Percentiles rank a stretch among this genome's conserved stretches.
Evolutionary conservation across 2,888 invertebrate species (phyloP).

Genomic region (Hyles lineata): DNA sequence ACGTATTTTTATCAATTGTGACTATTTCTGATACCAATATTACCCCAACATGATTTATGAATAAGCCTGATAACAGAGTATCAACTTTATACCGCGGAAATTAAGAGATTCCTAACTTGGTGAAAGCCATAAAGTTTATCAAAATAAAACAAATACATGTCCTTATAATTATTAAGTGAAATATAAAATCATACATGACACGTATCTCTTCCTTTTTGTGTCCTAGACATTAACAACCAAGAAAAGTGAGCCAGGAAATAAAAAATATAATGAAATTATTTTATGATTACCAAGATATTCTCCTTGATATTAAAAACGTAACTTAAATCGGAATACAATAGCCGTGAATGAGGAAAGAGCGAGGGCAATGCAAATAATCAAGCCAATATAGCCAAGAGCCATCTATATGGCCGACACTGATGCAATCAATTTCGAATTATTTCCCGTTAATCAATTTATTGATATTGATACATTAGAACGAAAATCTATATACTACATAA

Average conservation of each 20-base stretch:
- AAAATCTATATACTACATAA: too few relatives aligned
- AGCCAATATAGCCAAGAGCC: neutral
- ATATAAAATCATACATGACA: neutral
- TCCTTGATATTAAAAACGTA: conserved; percentile 1
- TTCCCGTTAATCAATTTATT: too few relatives aligned
- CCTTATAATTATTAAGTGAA: too few relatives aligned
- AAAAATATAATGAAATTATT: neutral
- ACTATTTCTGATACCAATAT: too few relatives aligned
- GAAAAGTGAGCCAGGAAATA: neutral
- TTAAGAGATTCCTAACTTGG: too few relatives aligned
- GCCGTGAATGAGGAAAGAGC: neutral
- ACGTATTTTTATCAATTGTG: too few relatives aligned
- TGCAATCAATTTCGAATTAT: too few relatives aligned
- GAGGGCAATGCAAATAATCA: neutral
- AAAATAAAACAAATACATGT: too few relatives aligned
- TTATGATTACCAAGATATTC: neutral
- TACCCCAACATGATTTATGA: neutral
- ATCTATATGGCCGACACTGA: neutral
- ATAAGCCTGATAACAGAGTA: neutral
- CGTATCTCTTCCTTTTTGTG: neutral
- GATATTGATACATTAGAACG: too few relatives aligned
- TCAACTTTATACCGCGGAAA: neutral
- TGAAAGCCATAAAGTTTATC: too few relatives aligned
- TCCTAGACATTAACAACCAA: conserved; percentile 19
- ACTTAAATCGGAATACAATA: neutral